Base-by-base conservation (phyloP, 2,797 vertebrate species). In the Buceros bicornis region DNA sequence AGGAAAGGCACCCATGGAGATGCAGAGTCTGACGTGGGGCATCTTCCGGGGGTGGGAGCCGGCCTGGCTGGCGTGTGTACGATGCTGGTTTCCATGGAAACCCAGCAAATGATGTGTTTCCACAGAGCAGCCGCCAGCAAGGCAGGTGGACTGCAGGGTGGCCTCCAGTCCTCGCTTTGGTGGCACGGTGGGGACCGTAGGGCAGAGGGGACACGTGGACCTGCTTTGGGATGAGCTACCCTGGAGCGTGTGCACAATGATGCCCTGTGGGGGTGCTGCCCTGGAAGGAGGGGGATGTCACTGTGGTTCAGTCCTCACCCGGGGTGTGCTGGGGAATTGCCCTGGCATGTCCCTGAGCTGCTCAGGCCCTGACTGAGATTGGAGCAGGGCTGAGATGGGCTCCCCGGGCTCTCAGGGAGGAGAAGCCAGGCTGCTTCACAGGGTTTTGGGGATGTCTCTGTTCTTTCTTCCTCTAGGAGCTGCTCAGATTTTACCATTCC, bases 31-130 rank as follows among this genome's bases (percentile, higher is more conserved):
- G 91, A 76, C 11, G 4, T 56, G 53, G 51, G 2, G 47, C 87
- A 29, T 81, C 88, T 95, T 87, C 90, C 13, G 21, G 58, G 80
- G 69, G 11, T 92, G 91, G 79, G 67, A 89, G 85, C 90, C 8
- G 13, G 93, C 77, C 60, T 79, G 71, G 83, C 83, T 66, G 93
- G 94, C 96, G 82, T 70, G 56, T 90, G 87, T 56, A 71, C 28
- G 28, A 40, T 94, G 92, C 89, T 62, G 91, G 98, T 98, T 97
- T 88, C 98, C 97, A 97, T 96, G 96, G 98, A 94, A 97, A 98
- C 97, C 19, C 95, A 96, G 97, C 76, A 79, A 91, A 92, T 70
- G 87, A 83, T 93, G 95, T 94, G 48, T 90, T 93, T 94, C 87
- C 92, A 86, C 69, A 72, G 80, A 65, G 92, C 73, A 82, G 81